Base-by-base conservation (phyloP, 2,888 invertebrate species). In the Mythimna pallens region DNA sequence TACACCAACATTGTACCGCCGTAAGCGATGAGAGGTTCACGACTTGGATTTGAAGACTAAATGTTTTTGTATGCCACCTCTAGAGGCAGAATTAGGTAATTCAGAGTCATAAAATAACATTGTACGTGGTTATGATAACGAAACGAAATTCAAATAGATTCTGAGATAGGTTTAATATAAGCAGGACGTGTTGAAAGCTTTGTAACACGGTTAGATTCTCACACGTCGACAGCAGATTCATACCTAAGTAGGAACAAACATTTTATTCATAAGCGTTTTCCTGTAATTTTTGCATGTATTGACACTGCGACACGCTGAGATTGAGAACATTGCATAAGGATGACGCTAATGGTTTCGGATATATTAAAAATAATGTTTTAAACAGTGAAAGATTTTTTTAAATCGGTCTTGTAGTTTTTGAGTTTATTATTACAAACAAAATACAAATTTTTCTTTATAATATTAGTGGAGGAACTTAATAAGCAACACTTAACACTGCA, bases 1-100 rank as follows among this genome's bases (percentile, higher is more conserved):
- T 89, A 87, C 82, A 89, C 72, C 61, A 77, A 59, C 58, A 1
- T 40, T 69, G 47, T 47, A 54, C 10, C 6, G 47, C n/a, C 22
- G n/a, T 66, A 74, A 86, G 78, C 36, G n/a, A 73, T 70, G 58
- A 73, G 74, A 50, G 57, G 22, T 65, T 50, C 36, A 25, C 30
- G 25, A 20, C n/a, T 52, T 36, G 34, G 80, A 69, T 69, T 61
- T 64, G 7, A 43, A 5, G 34, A 5, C 17, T 22, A 25, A 54
- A 47, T 43, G 20, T 63, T 52, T 71, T 71, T 17, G 47, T 17
- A 47, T n/a, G 12, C 10, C 1, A 25, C 20, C n/a, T 17, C 4
- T 9, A 47, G 17, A 22, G 10, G 34, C 36, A n/a, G 20, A 34
- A 57, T 20, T 55, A 57, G 22, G 40, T 40, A 20, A n/a, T 8